Evolutionary conservation across 2,797 vertebrate genomes (phyloP).

Genomic region (Danio kyathit): DNA sequence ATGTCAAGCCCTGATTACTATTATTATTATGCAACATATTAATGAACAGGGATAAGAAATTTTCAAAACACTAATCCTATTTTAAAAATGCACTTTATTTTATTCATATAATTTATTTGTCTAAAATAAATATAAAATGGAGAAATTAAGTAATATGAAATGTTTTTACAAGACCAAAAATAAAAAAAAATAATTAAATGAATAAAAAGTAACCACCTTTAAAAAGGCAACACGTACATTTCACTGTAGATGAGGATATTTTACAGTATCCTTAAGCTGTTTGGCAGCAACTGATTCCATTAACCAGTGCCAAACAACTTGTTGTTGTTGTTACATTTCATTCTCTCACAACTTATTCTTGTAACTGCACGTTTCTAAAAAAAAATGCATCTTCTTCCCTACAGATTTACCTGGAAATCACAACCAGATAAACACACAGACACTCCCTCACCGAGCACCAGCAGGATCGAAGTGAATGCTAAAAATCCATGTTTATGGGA

Average conservation of each 20-base stretch:
- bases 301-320: conserved; percentile 49
- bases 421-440: conserved; percentile 61
- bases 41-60: neutral
- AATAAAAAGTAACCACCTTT: too few species aligned
- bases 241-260: conserved; percentile 52
- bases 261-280: conserved; percentile 32
- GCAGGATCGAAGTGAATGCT: neutral
- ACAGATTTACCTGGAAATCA: conserved; percentile 67
- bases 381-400: conserved; percentile 42
- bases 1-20: neutral
- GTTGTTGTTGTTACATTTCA: conserved; percentile 21
- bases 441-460: conserved; percentile 12
- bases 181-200: too few species aligned
- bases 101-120: too few species aligned
- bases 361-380: conserved; percentile 37
- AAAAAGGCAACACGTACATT: neutral
- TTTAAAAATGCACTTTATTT: neutral
- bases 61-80: too few species aligned
- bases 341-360: conserved; percentile 41
- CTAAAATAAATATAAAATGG: too few species aligned
- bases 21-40: neutral
- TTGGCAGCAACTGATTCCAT: conserved; percentile 61
- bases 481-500: conserved; percentile 19
- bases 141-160: too few species aligned
- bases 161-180: too few species aligned